phyloP scores from a whole-genome alignment of 2,113 vertebrate genomes.

The Chrysemys picta region DNA sequence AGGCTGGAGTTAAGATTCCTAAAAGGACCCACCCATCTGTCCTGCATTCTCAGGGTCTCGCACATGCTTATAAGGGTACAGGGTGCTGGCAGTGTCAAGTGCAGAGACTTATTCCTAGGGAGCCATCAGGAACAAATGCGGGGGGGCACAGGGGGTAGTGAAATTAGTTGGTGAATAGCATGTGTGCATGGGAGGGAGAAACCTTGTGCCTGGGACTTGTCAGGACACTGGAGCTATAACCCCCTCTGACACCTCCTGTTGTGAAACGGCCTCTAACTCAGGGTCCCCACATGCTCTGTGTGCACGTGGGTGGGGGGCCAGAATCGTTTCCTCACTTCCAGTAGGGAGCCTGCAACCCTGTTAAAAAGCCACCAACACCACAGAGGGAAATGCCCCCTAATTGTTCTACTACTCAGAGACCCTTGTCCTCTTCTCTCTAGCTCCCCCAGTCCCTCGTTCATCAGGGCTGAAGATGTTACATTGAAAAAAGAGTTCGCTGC shows the following conservation, averaged over 20 bases:
- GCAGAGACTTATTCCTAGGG: slow-evolving; percentile 10
- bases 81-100: not conserved
- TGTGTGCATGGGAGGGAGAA: not conserved
- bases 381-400: not conserved
- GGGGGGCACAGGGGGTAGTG: not conserved
- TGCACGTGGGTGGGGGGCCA: not conserved
- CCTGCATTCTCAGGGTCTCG: not conserved
- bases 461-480: not conserved
- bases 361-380: not conserved
- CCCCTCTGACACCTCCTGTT: not conserved
- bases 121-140: not conserved
- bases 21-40: not conserved
- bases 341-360: not conserved
- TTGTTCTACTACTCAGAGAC: slow-evolving; percentile 14
- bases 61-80: not conserved
- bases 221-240: slow-evolving; percentile 18
- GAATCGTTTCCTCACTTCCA: not conserved
- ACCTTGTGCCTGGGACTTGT: not conserved
- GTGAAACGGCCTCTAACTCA: not conserved
- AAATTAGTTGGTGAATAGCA: slow-evolving; percentile 11
- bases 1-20: not conserved
- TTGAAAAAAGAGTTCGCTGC: not conserved
- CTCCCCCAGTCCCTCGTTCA: not conserved
- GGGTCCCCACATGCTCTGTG: not conserved
- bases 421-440: slow-evolving; percentile 22